phyloP scores from a whole-genome alignment of 2,113 vertebrate species.

The Planiliza haematocheilus region DNA sequence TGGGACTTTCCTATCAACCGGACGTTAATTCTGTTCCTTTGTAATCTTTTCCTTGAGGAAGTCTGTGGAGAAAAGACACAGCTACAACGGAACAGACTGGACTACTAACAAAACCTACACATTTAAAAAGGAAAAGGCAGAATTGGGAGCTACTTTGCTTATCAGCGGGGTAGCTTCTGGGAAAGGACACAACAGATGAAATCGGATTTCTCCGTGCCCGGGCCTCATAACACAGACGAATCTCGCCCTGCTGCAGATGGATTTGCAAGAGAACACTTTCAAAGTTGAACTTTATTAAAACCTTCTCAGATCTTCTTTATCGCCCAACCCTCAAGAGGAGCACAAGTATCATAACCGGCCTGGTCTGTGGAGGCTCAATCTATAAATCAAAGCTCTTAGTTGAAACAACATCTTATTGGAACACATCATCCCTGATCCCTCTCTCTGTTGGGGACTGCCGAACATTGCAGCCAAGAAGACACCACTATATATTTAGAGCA shows the following conservation, averaged over 20 bases:
- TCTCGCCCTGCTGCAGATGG: neutral
- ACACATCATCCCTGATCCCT: conserved; percentile 4
- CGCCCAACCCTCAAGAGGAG: conserved; percentile 12
- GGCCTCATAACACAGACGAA: neutral
- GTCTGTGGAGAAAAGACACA: conserved; percentile 17
- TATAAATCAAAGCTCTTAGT: conserved; percentile 37
- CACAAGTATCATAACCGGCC: conserved; percentile 8
- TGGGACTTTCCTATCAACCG: conserved; percentile 18
- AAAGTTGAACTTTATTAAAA: conserved; percentile 36
- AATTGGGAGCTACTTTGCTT: conserved; percentile 6
- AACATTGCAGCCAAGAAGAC: neutral
- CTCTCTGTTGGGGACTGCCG: neutral
- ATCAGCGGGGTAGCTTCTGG: neutral
- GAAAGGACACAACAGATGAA: neutral
- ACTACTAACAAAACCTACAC: conserved; percentile 14
- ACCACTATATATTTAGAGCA: conserved; percentile 2
- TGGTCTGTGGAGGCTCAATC: conserved; percentile 18
- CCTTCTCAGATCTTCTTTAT: conserved; percentile 4
- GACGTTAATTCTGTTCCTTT: conserved; percentile 43
- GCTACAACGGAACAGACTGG: conserved; percentile 9
- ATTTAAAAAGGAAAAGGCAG: conserved; percentile 2
- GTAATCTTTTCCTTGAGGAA: conserved; percentile 17
- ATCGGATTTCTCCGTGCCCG: conserved; percentile 3
- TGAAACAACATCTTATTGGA: conserved; percentile 35
- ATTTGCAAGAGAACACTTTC: neutral